Base-by-base conservation (phyloP, 35 echinoderm and acorn worm species). In the Heliocidaris erythrogramma region DNA sequence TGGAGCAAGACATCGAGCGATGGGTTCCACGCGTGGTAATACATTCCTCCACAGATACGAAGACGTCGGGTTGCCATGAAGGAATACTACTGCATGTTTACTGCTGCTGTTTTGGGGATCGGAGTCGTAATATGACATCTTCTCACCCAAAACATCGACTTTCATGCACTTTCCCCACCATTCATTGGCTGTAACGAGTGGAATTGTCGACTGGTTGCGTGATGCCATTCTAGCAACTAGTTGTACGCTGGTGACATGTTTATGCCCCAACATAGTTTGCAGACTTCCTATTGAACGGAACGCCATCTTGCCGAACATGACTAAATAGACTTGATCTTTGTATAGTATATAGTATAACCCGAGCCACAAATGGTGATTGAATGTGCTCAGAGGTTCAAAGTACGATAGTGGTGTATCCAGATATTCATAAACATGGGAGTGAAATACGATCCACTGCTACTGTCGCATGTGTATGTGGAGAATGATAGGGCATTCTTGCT, bases 11-110 rank as follows among this genome's bases (percentile, higher is more conserved):
- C 98, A 99, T 49, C 97, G 90, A 9, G 95, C 95, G 5, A 94
- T 86, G 4, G 93, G 93, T 53, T 94, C 95, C 17, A 98, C 96
- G 69, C 94, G 98, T 35, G 98, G 96, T 30, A 99, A 95, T 18
- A 99, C 47, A 94, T 99, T 94, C 56, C 98, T 88, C 98, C 98
- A 99, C 12, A 99, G 94, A 89, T 96, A 99, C 3, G 98, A 99
- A 21, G 98, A 99, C 8, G 98, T 99, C 52, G 98, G 96, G 93
- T 99, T 99, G 5, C 98, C 98, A 59, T 99, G 98, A 0, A 99
- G 90, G 69, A 99, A 99, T 21, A 96, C 92, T 17, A 94, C 96
- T 32, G 92, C 93, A 90, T 85, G 85, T 9, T 52, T 31, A 10
- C 94, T 90, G 48, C 94, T 95, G 18, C 49, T 47, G 59, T 95